Evolutionary conservation across 2,797 vertebrate genomes (phyloP).

Genomic region (Malacoctenus gilli): DNA sequence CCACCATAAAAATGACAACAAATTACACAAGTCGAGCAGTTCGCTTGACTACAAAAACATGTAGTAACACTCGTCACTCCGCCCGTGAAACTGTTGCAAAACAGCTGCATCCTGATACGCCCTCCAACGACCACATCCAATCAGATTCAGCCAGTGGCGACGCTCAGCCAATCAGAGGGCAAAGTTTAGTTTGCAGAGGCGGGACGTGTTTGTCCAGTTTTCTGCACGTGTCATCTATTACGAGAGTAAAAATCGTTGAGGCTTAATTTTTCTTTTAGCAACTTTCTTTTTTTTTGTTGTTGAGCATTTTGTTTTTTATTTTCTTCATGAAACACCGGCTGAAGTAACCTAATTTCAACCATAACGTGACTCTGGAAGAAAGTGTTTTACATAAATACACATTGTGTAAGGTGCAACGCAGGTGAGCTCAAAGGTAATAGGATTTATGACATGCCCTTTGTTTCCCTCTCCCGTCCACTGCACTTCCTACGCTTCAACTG

Average conservation of each 20-base stretch:
- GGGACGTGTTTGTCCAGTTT: constrained; percentile 21
- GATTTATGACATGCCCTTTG: constrained; percentile 35
- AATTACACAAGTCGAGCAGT: neutral
- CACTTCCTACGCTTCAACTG: neutral
- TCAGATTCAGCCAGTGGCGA: constrained; percentile 2
- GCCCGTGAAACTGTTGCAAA: constrained; percentile 48
- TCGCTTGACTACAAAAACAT: too few species aligned
- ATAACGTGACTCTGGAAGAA: neutral
- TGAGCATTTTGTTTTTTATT: neutral
- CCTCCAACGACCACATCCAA: constrained; percentile 59
- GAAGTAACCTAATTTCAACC: neutral
- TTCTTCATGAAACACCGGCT: too few species aligned
- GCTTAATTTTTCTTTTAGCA: too few species aligned
- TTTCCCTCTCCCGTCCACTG: neutral
- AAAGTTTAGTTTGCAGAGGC: accelerated
- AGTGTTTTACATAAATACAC: constrained; percentile 3
- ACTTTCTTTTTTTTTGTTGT: neutral
- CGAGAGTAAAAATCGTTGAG: too few species aligned
- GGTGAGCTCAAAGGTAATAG: constrained; percentile 50
- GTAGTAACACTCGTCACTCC: neutral
- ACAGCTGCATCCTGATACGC: constrained; percentile 60
- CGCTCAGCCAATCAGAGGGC: constrained; percentile 61
- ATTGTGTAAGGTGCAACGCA: constrained; percentile 38
- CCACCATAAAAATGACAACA: neutral
- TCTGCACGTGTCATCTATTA: neutral